A percentile compares a stretch with the other conserved stretches of the same genome.
Conservation (phyloP, 2,113 vertebrate species). For the Oenanthe melanoleuca region DNA sequence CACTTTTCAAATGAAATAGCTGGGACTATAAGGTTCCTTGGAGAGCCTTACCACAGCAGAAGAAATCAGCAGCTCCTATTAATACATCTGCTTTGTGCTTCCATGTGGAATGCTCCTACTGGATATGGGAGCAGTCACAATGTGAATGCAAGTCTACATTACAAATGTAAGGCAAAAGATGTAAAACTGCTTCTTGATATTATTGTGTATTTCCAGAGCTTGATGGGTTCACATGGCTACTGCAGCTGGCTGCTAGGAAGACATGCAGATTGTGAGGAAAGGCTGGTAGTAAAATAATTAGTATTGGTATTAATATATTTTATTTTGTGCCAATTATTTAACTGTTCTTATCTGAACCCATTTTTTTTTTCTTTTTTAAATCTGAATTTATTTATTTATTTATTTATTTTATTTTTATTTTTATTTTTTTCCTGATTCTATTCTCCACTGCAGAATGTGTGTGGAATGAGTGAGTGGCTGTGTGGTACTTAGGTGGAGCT, state of each 20-base stretch:
- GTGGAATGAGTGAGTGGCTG: not conserved
- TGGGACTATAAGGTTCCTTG: not conserved
- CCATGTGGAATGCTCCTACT: accelerated
- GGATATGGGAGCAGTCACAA: not conserved
- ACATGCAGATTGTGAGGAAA: not conserved
- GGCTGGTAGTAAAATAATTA: not conserved
- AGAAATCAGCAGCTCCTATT: not conserved
- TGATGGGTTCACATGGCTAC: not conserved
- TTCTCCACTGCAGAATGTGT: not conserved
- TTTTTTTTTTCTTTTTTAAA: not conserved
- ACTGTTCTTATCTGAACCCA: not conserved
- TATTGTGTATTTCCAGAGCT: not conserved
- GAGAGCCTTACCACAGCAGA: not conserved
- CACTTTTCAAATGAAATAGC: not conserved
- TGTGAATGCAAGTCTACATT: not conserved
- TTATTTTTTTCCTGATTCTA: not conserved
- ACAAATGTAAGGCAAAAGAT: not conserved
- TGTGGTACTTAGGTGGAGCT: not conserved
- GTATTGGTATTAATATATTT: not conserved
- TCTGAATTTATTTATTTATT: too few species aligned
- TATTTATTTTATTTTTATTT: too few species aligned
- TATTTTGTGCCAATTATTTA: not conserved
- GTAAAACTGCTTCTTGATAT: not conserved
- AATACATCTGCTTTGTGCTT: not conserved
- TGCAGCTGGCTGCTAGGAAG: not conserved